These are phyloP conservation scores for Drosophila yakuba DNA, from an alignment of 1,140 invertebrate species.

Conservation along the genomic window DNA sequence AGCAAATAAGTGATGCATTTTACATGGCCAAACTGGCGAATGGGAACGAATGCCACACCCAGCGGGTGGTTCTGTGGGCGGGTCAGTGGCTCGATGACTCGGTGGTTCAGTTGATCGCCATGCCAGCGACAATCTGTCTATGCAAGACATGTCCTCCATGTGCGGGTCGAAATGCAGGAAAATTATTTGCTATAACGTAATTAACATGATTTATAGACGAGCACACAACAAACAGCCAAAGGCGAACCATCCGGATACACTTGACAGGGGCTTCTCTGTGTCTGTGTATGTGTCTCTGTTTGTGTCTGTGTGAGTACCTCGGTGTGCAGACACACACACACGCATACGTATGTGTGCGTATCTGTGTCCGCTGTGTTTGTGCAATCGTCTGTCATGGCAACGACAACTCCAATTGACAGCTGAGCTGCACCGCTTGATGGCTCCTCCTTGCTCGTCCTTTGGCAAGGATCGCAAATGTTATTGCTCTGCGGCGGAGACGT, in stretches of 20 bases:
- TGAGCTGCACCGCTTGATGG: conserved; percentile 67
- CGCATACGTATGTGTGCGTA: not conserved
- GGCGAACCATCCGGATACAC: conserved; percentile 43
- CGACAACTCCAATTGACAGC: conserved; percentile 73
- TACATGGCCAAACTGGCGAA: conserved; percentile 45
- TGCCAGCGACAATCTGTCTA: conserved; percentile 43
- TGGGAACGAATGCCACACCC: not conserved
- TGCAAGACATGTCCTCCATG: conserved; percentile 33
- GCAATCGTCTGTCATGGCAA: conserved; percentile 75
- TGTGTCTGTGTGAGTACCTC: conserved; percentile 3
- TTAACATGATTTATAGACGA: conserved; percentile 83
- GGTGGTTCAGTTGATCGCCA: not conserved
- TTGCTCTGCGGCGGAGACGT: conserved; percentile 14
- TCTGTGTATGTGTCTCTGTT: not conserved
- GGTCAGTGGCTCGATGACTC: not conserved
- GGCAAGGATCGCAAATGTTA: conserved; percentile 50
- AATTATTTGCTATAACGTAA: conserved; percentile 83
- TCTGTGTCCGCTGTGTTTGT: conserved; percentile 49
- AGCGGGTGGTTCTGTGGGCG: not conserved
- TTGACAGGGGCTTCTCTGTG: conserved; percentile 8
- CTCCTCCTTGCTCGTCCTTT: conserved; percentile 30
- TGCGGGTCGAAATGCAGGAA: conserved; percentile 60
- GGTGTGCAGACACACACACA: not conserved
- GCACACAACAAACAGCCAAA: conserved; percentile 75
- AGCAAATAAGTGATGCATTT: conserved; percentile 75